Percentiles rank a stretch among this genome's conserved stretches.
Evolutionary conservation across 2,797 vertebrate species (phyloP).

Genomic region (Malurus splendens): DNA sequence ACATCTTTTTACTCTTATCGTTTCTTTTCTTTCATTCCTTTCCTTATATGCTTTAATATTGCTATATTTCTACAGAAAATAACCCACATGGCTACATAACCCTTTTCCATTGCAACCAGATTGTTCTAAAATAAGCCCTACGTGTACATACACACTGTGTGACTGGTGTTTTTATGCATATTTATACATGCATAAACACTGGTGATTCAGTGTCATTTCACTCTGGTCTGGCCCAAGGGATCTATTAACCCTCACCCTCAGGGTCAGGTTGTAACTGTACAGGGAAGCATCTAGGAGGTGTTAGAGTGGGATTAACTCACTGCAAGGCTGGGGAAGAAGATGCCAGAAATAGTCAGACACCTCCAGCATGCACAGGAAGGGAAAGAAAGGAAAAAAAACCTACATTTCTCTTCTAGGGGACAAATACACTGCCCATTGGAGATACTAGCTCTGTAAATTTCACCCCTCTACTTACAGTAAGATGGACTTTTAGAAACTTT

Average conservation of each 20-base stretch:
- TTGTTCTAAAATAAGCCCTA: neutral
- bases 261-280: no score
- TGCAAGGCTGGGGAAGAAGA: neutral
- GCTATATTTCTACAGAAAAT: neutral
- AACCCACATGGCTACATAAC: neutral
- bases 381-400: neutral
- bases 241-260: neutral
- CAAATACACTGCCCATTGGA: fast-evolving
- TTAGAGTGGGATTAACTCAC: neutral
- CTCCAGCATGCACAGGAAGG: neutral
- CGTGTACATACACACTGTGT: neutral
- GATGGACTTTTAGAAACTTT: neutral
- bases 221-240: fast-evolving
- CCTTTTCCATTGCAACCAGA: neutral
- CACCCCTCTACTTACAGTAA: fast-evolving
- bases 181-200: neutral
- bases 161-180: fast-evolving
- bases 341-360: neutral
- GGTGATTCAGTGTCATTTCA: neutral
- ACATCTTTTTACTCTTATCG: neutral
- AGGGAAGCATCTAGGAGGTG: neutral
- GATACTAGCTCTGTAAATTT: neutral
- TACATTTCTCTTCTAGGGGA: neutral
- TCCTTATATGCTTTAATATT: neutral
- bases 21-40: neutral